Evolutionary conservation across 2,113 vertebrate species (phyloP).

Genomic region (Hippotragus niger): DNA sequence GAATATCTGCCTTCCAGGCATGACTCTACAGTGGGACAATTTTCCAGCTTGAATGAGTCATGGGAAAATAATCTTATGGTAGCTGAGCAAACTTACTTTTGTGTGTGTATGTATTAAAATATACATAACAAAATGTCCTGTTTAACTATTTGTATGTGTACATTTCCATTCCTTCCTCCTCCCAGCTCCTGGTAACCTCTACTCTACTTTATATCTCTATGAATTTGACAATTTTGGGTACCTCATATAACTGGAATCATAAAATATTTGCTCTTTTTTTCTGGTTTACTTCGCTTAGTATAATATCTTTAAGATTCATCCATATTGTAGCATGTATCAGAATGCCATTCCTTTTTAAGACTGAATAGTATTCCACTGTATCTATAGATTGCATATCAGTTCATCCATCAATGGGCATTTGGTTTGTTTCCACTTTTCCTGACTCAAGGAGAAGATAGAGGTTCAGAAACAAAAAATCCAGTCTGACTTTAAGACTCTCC

Average conservation of each 20-base stretch:
- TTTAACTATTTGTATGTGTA: background rate
- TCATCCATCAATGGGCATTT: background rate
- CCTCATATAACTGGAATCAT: background rate
- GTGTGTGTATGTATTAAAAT: background rate
- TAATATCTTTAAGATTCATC: background rate
- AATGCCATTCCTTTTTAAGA: background rate
- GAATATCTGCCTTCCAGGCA: background rate
- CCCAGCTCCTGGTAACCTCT: background rate
- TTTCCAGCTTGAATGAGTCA: background rate
- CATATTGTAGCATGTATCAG: background rate
- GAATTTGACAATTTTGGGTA: background rate
- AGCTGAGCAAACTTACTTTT: background rate
- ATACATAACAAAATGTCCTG: background rate
- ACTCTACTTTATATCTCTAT: background rate
- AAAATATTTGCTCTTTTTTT: background rate
- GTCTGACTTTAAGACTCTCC: slow-evolving; percentile 34
- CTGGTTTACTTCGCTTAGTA: background rate
- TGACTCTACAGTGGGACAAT: background rate
- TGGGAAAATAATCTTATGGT: background rate
- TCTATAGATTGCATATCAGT: background rate
- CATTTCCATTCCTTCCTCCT: background rate
- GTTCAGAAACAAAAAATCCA: slow-evolving; percentile 16
- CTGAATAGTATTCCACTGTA: no score
- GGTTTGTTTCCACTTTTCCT: background rate
- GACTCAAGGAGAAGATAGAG: background rate